phyloP scores from a whole-genome alignment of 2,888 invertebrate genomes.

The Drosophila mimica region DNA sequence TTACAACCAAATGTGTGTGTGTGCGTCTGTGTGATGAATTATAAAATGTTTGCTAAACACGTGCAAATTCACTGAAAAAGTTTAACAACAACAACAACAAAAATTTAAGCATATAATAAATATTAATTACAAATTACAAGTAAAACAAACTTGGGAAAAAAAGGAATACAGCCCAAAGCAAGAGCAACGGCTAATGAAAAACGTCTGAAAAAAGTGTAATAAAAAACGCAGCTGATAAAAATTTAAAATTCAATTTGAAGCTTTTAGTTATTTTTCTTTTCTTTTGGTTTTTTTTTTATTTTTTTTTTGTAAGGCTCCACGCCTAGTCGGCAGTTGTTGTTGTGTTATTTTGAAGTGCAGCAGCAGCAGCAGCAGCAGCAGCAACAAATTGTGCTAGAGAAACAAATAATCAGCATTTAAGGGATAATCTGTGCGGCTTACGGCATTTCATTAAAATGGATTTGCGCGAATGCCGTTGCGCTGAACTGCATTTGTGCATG shows the following conservation, averaged over 20 bases:
- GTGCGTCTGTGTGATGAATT: constrained; percentile 18
- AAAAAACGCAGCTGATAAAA: constrained; percentile 32
- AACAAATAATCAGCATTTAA: constrained; percentile 62
- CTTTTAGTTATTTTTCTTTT: constrained; percentile 31
- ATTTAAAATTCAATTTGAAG: constrained; percentile 54
- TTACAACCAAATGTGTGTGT: constrained; percentile 24
- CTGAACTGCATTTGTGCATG: constrained; percentile 75
- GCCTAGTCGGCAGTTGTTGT: constrained; percentile 41
- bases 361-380: constrained; percentile 25
- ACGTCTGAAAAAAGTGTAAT: not conserved
- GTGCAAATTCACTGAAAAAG: constrained; percentile 22
- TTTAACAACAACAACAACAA: not conserved
- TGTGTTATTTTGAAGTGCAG: constrained; percentile 41
- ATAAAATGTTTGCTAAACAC: constrained; percentile 38
- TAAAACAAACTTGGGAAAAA: not conserved
- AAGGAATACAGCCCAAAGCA: not conserved
- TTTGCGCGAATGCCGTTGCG: constrained; percentile 68
- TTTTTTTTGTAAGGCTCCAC: constrained; percentile 50
- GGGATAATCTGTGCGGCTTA: constrained; percentile 62
- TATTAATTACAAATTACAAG: constrained; percentile 9
- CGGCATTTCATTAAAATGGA: constrained; percentile 75
- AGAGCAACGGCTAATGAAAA: constrained; percentile 3
- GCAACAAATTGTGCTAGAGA: constrained; percentile 28
- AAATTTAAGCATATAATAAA: not conserved
- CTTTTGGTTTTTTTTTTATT: not conserved